Evolutionary conservation across 2,888 invertebrate species (phyloP).

Genomic region (Julus scandinavius): DNA sequence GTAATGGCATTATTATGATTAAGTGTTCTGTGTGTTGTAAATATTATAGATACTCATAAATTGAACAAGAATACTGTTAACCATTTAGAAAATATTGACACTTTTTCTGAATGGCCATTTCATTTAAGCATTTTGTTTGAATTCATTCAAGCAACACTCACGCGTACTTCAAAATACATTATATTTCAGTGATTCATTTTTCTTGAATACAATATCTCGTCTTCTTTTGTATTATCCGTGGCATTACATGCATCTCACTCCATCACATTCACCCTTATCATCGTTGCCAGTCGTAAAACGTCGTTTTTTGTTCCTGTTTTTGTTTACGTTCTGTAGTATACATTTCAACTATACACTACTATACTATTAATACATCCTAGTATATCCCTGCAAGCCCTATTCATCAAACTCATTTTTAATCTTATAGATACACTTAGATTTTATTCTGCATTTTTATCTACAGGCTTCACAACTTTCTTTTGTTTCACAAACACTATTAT

Average conservation of each 20-base stretch:
- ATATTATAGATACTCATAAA: not conserved
- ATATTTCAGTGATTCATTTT: not conserved
- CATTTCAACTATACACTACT: not conserved
- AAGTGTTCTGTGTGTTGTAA: not conserved
- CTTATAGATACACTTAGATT: conserved; percentile 30
- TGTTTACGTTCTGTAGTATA: not conserved
- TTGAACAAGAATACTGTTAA: not conserved
- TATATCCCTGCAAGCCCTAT: not conserved
- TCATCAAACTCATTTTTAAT: conserved; percentile 25
- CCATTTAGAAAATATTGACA: not conserved
- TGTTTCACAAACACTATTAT: conserved; percentile 11
- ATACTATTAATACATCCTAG: conserved; percentile 16
- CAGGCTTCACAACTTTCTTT: conserved; percentile 40
- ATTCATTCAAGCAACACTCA: not conserved
- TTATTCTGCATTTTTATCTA: conserved; percentile 37
- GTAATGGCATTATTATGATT: not conserved
- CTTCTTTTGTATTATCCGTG: conserved; percentile 22
- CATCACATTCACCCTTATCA: conserved; percentile 34
- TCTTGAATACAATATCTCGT: not conserved
- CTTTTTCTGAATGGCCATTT: not conserved
- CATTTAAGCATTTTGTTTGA: not conserved
- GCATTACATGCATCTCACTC: conserved; percentile 43
- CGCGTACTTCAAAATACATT: not conserved
- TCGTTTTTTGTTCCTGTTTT: conserved; percentile 14
- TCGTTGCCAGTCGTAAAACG: not conserved